Evolutionary conservation across 2,797 vertebrate genomes (phyloP), one percentile per base, ranked within the genome.

Genomic region (Vultur gryphus): DNA sequence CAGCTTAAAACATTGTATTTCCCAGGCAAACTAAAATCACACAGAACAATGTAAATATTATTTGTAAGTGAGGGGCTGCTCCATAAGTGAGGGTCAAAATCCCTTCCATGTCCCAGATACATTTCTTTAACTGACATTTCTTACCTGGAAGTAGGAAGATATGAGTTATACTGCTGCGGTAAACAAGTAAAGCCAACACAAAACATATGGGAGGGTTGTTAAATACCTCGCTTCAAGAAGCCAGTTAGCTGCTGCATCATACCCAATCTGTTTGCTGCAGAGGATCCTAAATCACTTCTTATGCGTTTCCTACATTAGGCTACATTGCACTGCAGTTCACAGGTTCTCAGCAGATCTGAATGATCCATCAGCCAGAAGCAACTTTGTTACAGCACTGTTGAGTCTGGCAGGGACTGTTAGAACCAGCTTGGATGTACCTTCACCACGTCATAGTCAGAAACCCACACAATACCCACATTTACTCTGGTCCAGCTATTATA

Each of bases 281-380:
- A 87, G 25, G 28, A 71, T 54, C 31, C 49, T 61, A 66, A 71
- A 91, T 46, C 31, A 51, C 35, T 79, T 89, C n/a, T 58, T 64
- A 57, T 0, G 1, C 1, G 1, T 52, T 80, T 85, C n/a, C 76
- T 57, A n/a, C 25, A 11, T 19, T 29, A 78, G 64, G 24, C n/a
- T 71, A 88, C 84, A 65, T 3, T 55, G n/a, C 49, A 71, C 11
- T 75, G 52, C 57, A 61, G 16, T 9, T 21, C 8, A 46, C 16
- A 75, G 61, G 41, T 39, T 86, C 72, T 81, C 65, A 61, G 54
- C 29, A 90, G 48, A 75, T 13, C 52, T 51, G 35, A 90, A 39
- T 5, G 3, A 71, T 43, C 26, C 59, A 26, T n/a, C 26, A 64
- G 44, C 15, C 44, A 69, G 86, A 64, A 83, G 35, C 48, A 79